These are phyloP conservation scores for Peromyscus aztecus DNA, from an alignment of 2,797 vertebrate genomes.

Conservation along the genomic window DNA sequence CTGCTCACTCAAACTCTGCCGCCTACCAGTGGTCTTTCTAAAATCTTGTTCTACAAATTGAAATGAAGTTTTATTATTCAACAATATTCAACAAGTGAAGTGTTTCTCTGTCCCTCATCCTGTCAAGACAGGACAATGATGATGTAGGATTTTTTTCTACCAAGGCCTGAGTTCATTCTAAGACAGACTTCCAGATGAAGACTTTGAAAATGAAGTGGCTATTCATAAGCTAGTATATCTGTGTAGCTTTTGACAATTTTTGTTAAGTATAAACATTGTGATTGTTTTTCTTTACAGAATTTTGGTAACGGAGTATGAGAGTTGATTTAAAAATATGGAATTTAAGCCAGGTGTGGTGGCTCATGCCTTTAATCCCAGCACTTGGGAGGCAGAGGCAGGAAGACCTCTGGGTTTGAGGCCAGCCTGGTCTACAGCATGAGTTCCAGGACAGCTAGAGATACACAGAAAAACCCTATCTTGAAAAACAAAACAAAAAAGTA, in stretches of 20 bases:
- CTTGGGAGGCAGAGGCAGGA: neutral
- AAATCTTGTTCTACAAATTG: constrained; percentile 1
- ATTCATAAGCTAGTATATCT: constrained; percentile 12
- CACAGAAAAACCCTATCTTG: neutral
- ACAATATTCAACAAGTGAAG: neutral
- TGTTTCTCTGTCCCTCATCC: neutral
- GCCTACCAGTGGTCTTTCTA: neutral
- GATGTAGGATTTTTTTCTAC: neutral
- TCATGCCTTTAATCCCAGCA: neutral
- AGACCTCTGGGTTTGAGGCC: neutral
- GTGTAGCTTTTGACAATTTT: neutral
- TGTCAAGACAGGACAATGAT: neutral
- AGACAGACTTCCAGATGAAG: neutral
- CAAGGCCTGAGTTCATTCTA: neutral
- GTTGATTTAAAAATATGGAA: neutral
- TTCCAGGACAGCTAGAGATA: neutral
- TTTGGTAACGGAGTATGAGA: neutral
- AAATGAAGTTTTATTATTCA: constrained; percentile 28
- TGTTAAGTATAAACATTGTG: neutral
- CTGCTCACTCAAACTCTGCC: neutral
- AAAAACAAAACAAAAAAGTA: neutral
- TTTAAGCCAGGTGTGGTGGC: neutral
- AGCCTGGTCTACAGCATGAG: neutral
- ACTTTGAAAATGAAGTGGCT: neutral
- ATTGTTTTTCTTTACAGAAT: neutral